Conservation (phyloP, 2,113 vertebrate genomes). For the Pionites leucogaster region DNA sequence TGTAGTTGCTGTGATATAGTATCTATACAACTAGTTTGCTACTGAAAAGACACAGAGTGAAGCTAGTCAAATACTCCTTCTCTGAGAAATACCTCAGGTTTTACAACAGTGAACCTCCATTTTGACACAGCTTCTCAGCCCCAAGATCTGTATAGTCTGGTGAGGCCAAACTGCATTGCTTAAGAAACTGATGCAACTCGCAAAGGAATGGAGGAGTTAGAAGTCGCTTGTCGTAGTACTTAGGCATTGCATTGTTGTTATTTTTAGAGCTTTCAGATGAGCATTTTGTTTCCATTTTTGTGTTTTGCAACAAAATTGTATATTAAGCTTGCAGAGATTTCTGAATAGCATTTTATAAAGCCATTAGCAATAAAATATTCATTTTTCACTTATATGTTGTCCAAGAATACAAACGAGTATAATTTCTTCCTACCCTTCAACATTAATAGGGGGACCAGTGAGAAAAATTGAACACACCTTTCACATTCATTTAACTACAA, state of each 20-base stretch:
- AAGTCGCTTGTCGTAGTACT: background rate
- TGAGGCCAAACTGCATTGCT: background rate
- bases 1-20: background rate
- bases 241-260: background rate
- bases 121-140: background rate
- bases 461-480: slow-evolving; percentile 28
- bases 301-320: background rate
- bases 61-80: background rate
- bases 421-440: slow-evolving; percentile 23
- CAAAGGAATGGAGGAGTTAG: background rate
- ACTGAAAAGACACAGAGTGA: background rate
- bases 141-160: background rate
- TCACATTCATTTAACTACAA: slow-evolving; percentile 18
- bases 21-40: background rate
- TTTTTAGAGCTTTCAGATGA: background rate
- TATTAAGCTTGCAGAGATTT: background rate
- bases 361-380: slow-evolving; percentile 8
- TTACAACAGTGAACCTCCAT: background rate
- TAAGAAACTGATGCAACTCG: background rate
- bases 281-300: background rate
- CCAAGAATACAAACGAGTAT: slow-evolving; percentile 36
- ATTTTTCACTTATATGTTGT: slow-evolving; percentile 28
- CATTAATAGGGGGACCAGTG: background rate
- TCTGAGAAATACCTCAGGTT: background rate
- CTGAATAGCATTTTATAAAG: slow-evolving; percentile 31